phyloP scores from a whole-genome alignment of 1,140 invertebrate species.

The Chironomus tepperi region DNA sequence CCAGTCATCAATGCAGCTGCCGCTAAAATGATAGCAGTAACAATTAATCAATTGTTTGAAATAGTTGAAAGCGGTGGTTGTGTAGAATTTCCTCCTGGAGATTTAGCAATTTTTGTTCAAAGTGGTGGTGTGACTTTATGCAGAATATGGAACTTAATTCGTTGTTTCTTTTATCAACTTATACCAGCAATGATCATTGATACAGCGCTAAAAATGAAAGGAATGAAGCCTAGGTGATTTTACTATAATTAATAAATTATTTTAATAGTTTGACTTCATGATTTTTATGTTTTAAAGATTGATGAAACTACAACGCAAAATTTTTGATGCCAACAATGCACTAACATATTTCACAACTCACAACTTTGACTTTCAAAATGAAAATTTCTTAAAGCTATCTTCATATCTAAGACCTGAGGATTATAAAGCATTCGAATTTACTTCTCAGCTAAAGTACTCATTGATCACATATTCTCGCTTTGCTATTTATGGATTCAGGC shows the following conservation, averaged over 20 bases:
- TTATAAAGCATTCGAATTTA: constrained; percentile 49
- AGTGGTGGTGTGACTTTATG: neutral
- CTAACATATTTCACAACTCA: constrained; percentile 70
- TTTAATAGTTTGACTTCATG: neutral
- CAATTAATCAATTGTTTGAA: neutral
- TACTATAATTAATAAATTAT: neutral
- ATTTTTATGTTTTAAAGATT: constrained; percentile 50
- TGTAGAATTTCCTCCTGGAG: neutral
- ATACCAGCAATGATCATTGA: neutral
- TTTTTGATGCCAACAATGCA: constrained; percentile 65
- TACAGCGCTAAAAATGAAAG: neutral
- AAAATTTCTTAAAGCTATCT: constrained; percentile 57
- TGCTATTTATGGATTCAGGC: constrained; percentile 30
- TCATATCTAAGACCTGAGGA: constrained; percentile 52
- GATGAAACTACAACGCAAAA: constrained; percentile 66
- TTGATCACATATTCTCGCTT: neutral
- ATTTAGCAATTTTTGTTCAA: neutral
- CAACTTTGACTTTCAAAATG: constrained; percentile 73
- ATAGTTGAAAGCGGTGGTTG: neutral
- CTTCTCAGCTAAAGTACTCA: neutral
- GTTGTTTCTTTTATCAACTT: neutral
- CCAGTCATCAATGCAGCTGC: neutral
- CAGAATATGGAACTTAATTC: neutral
- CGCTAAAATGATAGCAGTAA: neutral
- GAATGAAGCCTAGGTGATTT: neutral